These are phyloP conservation scores for Cherax destructor DNA, from an alignment of 1,140 invertebrate species.

Conservation along the genomic window DNA sequence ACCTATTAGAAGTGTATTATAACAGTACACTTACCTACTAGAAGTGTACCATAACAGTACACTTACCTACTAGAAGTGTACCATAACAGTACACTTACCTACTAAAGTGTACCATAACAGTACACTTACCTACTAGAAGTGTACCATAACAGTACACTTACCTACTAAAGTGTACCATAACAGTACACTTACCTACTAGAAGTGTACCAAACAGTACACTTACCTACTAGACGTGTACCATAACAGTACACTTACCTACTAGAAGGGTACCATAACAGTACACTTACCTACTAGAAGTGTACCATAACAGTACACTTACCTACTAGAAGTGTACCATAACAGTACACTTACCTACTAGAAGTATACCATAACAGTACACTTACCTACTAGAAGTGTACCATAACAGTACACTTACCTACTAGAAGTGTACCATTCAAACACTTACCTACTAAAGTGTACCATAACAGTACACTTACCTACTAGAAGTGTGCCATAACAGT, in stretches of 20 bases:
- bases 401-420: conserved; percentile 66
- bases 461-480: conserved; percentile 66
- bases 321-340: conserved; percentile 69
- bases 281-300: conserved; percentile 70
- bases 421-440: conserved; percentile 61
- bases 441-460: conserved; percentile 71
- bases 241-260: conserved; percentile 66
- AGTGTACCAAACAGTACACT: conserved; percentile 65
- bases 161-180: conserved; percentile 70
- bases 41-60: conserved; percentile 59
- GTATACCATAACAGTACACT: conserved; percentile 61
- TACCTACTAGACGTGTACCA: conserved; percentile 70
- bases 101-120: conserved; percentile 68
- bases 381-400: conserved; percentile 70
- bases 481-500: conserved; percentile 64
- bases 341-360: conserved; percentile 67
- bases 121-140: conserved; percentile 67
- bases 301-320: conserved; percentile 65
- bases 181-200: conserved; percentile 66
- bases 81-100: conserved; percentile 66
- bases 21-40: conserved; percentile 67
- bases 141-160: conserved; percentile 65
- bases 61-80: conserved; percentile 70
- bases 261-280: conserved; percentile 65
- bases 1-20: conserved; percentile 71